Base-by-base conservation (phyloP, 2,113 vertebrate genomes). In the Phrynocephalus versicolor region DNA sequence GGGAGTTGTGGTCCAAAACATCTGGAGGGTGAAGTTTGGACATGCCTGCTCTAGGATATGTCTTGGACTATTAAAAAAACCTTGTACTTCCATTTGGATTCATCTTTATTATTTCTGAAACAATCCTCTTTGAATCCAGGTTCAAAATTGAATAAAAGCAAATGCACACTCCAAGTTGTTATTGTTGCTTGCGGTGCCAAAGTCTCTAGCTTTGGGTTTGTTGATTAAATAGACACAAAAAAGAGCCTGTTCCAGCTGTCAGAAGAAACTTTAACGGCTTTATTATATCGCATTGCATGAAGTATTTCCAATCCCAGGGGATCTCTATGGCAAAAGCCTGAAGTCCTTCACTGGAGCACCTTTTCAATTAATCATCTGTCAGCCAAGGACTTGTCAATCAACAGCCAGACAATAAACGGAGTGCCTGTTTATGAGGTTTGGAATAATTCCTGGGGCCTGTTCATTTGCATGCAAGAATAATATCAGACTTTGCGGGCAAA, bases 381-480 rank as follows among this genome's bases (percentile, higher is more conserved):
- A 77, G 74, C 45, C 83, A 60, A 58, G 70, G 72, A 85, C n/a
- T 27, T 85, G 76, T 45, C 75, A 39, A 85, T 85, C 84, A 85
- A 60, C 65, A 45, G 16, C 27, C 55, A 62, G 30, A 55, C 65
- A 85, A 58, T 64, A 79, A 79, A 85, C 51, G 23, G 25, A 58
- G 75, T 25, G n/a, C 12, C 9, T 41, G 67, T 15, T 69, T 71
- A 71, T 71, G 35, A 71, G 65, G 37, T 33, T 35, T 79, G 39
- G 35, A 45, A 60, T 45, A 71, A 55, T 25, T n/a, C 45, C 80
- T 70, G 67, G n/a, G 70, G 41, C 33, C 45, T 25, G 25, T 33
- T 82, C 65, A 57, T 51, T 55, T 76, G 30, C 51, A 37, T 82
- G 45, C n/a, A 18, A 14, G 7, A 14, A 33, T 33, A 41, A 81